phyloP scores from a whole-genome alignment of 2,797 vertebrate species.

The Aselliscus stoliczkanus region DNA sequence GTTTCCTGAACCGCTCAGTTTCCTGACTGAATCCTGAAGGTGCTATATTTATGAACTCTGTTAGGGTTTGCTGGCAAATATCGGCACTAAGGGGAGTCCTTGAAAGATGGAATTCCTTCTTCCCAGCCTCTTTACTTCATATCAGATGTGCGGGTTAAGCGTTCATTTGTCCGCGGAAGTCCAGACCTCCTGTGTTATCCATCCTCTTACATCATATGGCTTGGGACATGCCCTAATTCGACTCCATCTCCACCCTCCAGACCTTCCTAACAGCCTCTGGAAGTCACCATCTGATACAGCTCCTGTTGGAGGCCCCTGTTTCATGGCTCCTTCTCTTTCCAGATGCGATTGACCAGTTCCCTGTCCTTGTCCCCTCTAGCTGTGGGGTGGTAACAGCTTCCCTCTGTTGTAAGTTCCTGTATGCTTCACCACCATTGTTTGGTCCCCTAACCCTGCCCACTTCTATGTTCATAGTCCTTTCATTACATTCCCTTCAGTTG shows the following conservation, averaged over 20 bases:
- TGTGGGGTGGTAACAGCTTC: background rate
- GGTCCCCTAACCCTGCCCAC: background rate
- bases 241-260: background rate
- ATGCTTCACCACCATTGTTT: too few relatives aligned
- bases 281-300: background rate
- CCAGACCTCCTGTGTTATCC: background rate
- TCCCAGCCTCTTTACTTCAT: background rate
- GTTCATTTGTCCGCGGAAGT: rapidly evolving
- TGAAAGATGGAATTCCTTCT: background rate
- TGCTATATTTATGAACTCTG: background rate
- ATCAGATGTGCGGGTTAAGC: too few relatives aligned
- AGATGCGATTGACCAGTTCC: background rate
- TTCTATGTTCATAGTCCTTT: background rate
- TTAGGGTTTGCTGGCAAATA: background rate
- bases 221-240: background rate
- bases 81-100: background rate
- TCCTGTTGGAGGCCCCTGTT: background rate
- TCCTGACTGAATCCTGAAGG: background rate
- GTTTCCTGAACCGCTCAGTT: background rate
- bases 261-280: background rate
- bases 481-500: background rate
- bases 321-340: background rate
- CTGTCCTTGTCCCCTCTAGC: background rate
- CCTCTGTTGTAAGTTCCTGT: too few relatives aligned
- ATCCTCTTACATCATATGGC: rapidly evolving